Evolutionary conservation across 2,113 vertebrate genomes (phyloP).

Genomic region (Microcebus ravelobensis): DNA sequence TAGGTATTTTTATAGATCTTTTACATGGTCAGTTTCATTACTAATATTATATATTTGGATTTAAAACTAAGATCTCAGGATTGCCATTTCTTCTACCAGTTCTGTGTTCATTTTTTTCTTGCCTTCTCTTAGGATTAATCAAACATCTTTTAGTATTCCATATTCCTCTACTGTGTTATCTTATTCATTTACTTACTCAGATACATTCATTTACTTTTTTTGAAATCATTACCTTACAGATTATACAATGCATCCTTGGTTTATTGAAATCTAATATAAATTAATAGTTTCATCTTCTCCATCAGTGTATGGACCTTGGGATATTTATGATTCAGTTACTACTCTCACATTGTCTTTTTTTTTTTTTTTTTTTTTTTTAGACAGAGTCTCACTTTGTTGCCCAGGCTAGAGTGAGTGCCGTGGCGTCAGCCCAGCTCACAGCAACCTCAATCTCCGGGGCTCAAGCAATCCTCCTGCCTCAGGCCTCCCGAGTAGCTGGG

Average conservation of each 20-base stretch:
- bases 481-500: too few relatives aligned
- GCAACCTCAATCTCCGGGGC: too few relatives aligned
- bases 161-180: background rate
- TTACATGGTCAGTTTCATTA: background rate
- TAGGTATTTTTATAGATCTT: background rate
- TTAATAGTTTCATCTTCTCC: background rate
- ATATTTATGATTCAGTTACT: background rate
- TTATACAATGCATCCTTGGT: background rate
- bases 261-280: background rate
- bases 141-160: background rate
- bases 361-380: too few relatives aligned
- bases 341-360: background rate
- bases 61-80: background rate
- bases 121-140: background rate
- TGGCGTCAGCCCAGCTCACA: too few relatives aligned
- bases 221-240: background rate
- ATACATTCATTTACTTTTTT: background rate
- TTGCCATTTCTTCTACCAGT: background rate
- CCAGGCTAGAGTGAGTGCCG: too few relatives aligned
- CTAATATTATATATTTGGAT: background rate
- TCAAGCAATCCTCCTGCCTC: too few relatives aligned
- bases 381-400: too few relatives aligned
- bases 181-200: background rate
- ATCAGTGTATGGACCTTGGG: background rate
- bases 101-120: background rate